A percentile compares a stretch with the other conserved stretches of the same genome.
Evolutionary conservation across 2,797 vertebrate genomes (phyloP).

Genomic region (Lutra lutra): DNA sequence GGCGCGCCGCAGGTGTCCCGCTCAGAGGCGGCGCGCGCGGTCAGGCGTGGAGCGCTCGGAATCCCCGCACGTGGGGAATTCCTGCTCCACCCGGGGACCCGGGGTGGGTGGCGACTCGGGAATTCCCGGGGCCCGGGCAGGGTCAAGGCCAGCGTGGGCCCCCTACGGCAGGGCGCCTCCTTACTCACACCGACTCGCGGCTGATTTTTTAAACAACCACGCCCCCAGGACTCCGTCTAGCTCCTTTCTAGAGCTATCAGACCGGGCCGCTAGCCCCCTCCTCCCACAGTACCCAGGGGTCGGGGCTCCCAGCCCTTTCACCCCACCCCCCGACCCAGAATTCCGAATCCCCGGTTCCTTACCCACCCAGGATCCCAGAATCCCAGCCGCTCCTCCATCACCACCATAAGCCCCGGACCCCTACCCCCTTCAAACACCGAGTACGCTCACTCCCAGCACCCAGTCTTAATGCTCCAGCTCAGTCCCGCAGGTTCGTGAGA

Average conservation of each 20-base stretch:
- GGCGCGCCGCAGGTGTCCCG: conserved; percentile 53
- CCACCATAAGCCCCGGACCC: background rate
- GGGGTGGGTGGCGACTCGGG: background rate
- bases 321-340: background rate
- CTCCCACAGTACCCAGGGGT: background rate
- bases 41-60: conserved; percentile 55
- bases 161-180: background rate
- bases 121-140: conserved; percentile 11
- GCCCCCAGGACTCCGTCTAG: background rate
- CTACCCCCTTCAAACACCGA: background rate
- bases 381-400: background rate
- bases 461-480: background rate
- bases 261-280: background rate
- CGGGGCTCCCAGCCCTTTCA: background rate
- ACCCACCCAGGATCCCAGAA: background rate
- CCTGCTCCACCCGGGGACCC: background rate
- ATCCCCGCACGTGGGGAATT: conserved; percentile 77
- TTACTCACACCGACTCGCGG: background rate
- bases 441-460: background rate
- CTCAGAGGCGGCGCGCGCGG: background rate
- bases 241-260: background rate
- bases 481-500: too few species aligned
- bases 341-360: background rate
- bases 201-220: background rate
- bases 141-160: background rate